A percentile compares a stretch with the other conserved stretches of the same genome.
These are phyloP conservation scores for Diadegma fenestrale DNA, from an alignment of 2,888 invertebrate genomes.

Conservation along the genomic window DNA sequence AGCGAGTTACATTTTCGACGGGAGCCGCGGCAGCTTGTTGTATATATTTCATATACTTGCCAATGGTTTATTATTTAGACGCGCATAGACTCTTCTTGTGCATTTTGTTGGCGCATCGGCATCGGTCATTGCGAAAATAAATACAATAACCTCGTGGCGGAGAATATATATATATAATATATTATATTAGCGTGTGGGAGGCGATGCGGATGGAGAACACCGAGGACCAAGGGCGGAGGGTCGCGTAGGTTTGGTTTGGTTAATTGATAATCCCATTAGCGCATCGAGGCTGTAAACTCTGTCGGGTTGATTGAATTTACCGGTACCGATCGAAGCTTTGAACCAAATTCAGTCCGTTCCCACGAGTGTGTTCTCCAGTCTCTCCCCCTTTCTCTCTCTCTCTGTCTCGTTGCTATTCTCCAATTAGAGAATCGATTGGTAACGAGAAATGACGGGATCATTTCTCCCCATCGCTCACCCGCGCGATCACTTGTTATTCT, in stretches of 20 bases:
- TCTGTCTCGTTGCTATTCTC: constrained; percentile 55
- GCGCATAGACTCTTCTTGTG: neutral
- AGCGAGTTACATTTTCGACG: neutral
- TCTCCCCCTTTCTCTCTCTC: constrained; percentile 43
- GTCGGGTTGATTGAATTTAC: constrained; percentile 70
- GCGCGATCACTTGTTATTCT: constrained; percentile 24
- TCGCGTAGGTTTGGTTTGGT: constrained; percentile 61
- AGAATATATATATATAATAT: constrained; percentile 20
- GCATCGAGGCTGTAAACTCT: constrained; percentile 69
- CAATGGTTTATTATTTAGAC: constrained; percentile 27
- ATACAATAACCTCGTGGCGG: constrained; percentile 37
- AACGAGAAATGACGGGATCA: constrained; percentile 61
- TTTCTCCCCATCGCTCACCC: neutral
- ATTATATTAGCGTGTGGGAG: constrained; percentile 31
- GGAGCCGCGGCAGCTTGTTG: neutral
- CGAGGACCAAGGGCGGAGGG: constrained; percentile 37
- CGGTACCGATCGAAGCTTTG: constrained; percentile 68
- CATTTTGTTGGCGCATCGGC: neutral
- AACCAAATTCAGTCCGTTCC: constrained; percentile 67
- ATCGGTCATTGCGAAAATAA: constrained; percentile 24
- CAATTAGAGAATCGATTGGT: constrained; percentile 66
- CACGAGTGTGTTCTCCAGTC: constrained; percentile 46
- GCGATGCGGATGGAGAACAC: neutral
- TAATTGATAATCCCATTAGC: constrained; percentile 73
- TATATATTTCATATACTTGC: neutral